Percentiles rank a stretch among this genome's conserved stretches.
These are phyloP conservation scores for Ciconia boyciana DNA, from an alignment of 2,113 vertebrate genomes.

Conservation along the genomic window DNA sequence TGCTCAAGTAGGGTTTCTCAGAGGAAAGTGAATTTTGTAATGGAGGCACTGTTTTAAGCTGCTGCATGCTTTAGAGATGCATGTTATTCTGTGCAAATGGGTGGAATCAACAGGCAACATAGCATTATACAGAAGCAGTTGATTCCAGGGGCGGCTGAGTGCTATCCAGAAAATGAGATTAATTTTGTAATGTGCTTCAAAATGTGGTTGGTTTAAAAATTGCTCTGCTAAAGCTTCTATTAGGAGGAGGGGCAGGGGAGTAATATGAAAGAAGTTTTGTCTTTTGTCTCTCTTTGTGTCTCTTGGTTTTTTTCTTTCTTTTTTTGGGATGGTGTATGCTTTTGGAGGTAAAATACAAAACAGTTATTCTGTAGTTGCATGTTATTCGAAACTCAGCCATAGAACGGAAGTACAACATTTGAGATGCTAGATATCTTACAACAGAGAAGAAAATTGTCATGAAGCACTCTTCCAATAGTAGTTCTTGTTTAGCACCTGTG, in stretches of 20 bases:
- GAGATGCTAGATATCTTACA: not conserved
- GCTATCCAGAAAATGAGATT: not conserved
- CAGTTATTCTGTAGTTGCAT: not conserved
- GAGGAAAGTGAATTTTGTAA: not conserved
- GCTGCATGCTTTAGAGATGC: not conserved
- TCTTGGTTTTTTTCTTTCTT: not conserved
- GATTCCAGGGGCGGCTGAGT: not conserved
- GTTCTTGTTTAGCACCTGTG: not conserved
- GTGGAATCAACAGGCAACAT: not conserved
- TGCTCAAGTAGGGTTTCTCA: not conserved
- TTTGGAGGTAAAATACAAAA: not conserved
- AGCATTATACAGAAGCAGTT: not conserved
- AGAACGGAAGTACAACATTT: not conserved
- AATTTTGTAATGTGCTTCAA: not conserved
- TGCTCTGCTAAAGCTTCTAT: not conserved
- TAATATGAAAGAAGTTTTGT: not conserved
- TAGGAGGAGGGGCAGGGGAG: not conserved
- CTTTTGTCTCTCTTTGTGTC: not conserved
- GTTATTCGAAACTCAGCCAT: not conserved
- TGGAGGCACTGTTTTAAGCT: not conserved
- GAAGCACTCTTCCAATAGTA: not conserved
- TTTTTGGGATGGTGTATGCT: rapidly evolving
- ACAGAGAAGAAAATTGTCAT: not conserved
- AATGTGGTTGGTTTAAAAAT: not conserved
- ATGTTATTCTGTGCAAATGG: not conserved